Base-by-base conservation (phyloP, 2,797 vertebrate genomes). In the Lateolabrax maculatus region DNA sequence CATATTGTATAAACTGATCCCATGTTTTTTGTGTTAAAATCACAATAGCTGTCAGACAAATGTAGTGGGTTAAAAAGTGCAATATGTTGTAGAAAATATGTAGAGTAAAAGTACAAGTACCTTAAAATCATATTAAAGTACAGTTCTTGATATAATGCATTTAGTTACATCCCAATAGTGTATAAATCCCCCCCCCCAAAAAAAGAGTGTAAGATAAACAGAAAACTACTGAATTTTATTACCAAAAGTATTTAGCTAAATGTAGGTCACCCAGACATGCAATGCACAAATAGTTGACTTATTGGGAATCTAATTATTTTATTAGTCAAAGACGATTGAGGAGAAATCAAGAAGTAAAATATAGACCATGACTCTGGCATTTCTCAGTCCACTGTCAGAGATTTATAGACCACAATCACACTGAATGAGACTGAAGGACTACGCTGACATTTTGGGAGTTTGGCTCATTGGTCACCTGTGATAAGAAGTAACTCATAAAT, bases 401-500 rank as follows among this genome's bases (percentile, higher is more conserved):
- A 31, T 41, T 1, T 39, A 41, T 19, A 55, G 31, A n/a, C n/a
- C n/a, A n/a, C n/a, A n/a, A n/a, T n/a, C n/a, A n/a, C n/a, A n/a
- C n/a, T n/a, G n/a, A n/a, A n/a, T n/a, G n/a, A n/a, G n/a, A n/a
- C n/a, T n/a, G n/a, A n/a, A 29, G 49, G 11, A 43, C 39, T 11
- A 48, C 11, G 18, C 3, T 64, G 57, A 73, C 57, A 80, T 80
- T 64, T 72, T 11, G n/a, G 25, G 43, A 46, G 68, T 49, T 46
- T 25, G 15, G 23, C 66, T 63, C 56, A 48, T 37, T 63, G 51
- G 55, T 71, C 61, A 44, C 44, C 31, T 41, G 2, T 27, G 64
- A 37, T 66, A 71, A 71, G 7, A 34, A 37, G 37, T 12, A 37
- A 52, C 10, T 43, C 57, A 21, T 13, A 60, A 66, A 72, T 67